Percentiles rank a stretch among this genome's conserved stretches.
These are phyloP conservation scores for Biston stratarius DNA, from an alignment of 2,888 invertebrate genomes.

Conservation along the genomic window DNA sequence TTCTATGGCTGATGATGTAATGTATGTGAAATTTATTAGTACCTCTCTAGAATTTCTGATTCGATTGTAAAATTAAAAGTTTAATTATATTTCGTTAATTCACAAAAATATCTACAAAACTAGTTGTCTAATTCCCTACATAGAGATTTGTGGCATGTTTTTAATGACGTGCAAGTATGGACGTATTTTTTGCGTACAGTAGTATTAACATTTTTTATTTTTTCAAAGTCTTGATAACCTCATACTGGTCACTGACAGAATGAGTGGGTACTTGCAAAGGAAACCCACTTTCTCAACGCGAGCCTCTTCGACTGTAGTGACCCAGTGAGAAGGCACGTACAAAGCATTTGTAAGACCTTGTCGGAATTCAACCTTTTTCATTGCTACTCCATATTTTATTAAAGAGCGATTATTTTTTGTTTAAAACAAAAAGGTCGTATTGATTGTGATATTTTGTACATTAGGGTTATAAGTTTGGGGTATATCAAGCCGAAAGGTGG, in stretches of 20 bases:
- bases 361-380: slow-evolving; percentile 53
- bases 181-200: too few relatives aligned
- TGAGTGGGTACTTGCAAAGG: slow-evolving; percentile 37
- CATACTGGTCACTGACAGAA: neutral
- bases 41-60: too few relatives aligned
- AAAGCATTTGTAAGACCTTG: slow-evolving; percentile 61
- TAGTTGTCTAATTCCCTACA: too few relatives aligned
- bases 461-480: too few relatives aligned
- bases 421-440: slow-evolving; percentile 39
- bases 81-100: too few relatives aligned
- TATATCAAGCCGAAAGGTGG: too few relatives aligned
- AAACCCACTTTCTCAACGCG: slow-evolving; percentile 23
- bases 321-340: slow-evolving; percentile 63
- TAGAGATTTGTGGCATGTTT: too few relatives aligned
- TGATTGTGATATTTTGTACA: slow-evolving; percentile 7
- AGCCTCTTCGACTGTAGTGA: slow-evolving; percentile 44
- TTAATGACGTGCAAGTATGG: too few relatives aligned
- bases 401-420: slow-evolving; percentile 52
- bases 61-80: too few relatives aligned
- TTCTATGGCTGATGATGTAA: too few relatives aligned
- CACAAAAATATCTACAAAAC: too few relatives aligned
- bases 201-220: neutral
- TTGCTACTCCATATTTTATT: slow-evolving; percentile 54
- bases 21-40: too few relatives aligned
- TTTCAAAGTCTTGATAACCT: neutral